Evolutionary conservation across 1,140 invertebrate genomes (phyloP).

Genomic region (Chionoecetes opilio): DNA sequence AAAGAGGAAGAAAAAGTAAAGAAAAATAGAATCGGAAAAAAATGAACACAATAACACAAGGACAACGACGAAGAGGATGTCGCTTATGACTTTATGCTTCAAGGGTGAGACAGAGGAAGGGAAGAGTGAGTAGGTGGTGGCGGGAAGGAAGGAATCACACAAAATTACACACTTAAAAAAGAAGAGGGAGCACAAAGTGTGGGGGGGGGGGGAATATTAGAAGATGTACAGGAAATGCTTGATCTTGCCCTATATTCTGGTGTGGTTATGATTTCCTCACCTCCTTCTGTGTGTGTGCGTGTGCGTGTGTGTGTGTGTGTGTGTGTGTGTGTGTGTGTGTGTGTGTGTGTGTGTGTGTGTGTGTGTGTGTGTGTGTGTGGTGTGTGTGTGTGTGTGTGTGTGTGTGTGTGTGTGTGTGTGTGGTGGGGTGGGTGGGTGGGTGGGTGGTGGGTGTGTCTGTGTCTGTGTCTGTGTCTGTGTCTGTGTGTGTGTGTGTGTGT

Average conservation of each 20-base stretch:
- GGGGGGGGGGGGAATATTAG: neutral
- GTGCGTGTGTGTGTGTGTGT: neutral
- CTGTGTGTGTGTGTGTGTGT: neutral
- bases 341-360: too few species aligned
- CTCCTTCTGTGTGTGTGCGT: neutral
- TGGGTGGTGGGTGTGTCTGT: neutral
- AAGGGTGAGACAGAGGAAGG: neutral
- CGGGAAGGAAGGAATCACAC: neutral
- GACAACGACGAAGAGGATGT: neutral
- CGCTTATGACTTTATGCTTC: neutral
- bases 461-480: too few species aligned
- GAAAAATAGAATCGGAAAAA: neutral
- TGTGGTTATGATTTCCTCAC: neutral
- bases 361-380: too few species aligned
- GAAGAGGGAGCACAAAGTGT: neutral
- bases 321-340: too few species aligned
- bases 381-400: too few species aligned
- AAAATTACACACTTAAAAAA: too few species aligned
- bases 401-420: constrained; percentile 3
- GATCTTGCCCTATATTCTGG: neutral
- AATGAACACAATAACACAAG: neutral
- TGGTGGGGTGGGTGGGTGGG: neutral
- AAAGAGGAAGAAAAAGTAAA: neutral
- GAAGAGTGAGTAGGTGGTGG: neutral
- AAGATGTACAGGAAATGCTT: neutral